A percentile compares a stretch with the other conserved stretches of the same genome.
Conservation (phyloP, 1,140 invertebrate genomes). For the Pentalonia nigronervosa region DNA sequence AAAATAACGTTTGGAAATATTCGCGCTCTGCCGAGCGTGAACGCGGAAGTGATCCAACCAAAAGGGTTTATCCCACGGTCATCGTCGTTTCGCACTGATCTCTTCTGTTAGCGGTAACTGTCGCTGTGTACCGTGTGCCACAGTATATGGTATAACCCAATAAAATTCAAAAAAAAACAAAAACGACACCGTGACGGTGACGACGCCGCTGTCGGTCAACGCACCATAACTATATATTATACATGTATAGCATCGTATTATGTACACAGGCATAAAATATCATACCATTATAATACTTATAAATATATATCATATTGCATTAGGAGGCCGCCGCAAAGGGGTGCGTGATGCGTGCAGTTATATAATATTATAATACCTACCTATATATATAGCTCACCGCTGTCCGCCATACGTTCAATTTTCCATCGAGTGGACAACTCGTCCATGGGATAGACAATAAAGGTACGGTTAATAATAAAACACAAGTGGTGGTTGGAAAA, state of each 20-base stretch:
- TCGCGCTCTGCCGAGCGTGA: conserved; percentile 45
- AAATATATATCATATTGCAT: neutral
- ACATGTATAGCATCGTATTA: neutral
- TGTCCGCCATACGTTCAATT: neutral
- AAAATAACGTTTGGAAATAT: conserved; percentile 15
- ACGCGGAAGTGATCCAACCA: conserved; percentile 38
- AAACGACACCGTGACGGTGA: neutral
- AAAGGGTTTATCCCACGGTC: conserved; percentile 57
- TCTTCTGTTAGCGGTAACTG: neutral
- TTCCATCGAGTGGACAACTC: neutral
- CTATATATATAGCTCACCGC: neutral
- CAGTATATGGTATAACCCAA: neutral
- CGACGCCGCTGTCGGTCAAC: conserved; percentile 19
- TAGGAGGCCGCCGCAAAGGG: neutral
- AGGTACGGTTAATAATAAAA: neutral
- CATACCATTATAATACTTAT: neutral
- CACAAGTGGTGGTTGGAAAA: neutral
- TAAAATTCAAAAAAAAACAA: neutral
- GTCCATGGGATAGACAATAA: neutral
- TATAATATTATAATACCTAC: neutral
- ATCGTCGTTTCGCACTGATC: conserved; percentile 52
- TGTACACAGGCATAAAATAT: neutral
- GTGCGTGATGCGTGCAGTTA: neutral
- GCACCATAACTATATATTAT: conserved; percentile 22
- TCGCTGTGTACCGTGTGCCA: neutral